These are phyloP conservation scores for Hipparchia semele DNA, from an alignment of 2,888 invertebrate genomes.

Conservation along the genomic window DNA sequence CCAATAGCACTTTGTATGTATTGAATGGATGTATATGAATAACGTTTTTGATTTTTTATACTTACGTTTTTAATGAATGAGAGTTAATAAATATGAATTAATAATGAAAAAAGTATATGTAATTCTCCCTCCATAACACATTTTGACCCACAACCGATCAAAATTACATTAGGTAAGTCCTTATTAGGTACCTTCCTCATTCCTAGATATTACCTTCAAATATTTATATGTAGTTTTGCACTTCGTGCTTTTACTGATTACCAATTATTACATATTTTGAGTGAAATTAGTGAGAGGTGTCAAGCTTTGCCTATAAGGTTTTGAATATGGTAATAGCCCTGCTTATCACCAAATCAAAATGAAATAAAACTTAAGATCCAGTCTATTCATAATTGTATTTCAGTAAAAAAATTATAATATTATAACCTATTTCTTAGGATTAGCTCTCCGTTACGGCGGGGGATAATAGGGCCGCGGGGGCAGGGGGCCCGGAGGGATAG, in stretches of 20 bases:
- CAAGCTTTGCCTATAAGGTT: no score
- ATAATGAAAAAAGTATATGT: conserved; percentile 8
- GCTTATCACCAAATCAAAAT: background rate
- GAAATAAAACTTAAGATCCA: conserved; percentile 34
- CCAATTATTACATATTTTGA: no score
- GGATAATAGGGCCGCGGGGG: conserved; percentile 73
- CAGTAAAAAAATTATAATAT: conserved; percentile 65
- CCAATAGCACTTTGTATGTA: background rate
- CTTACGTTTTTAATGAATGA: conserved; percentile 24
- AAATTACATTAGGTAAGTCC: background rate
- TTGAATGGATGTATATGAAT: conserved; percentile 6
- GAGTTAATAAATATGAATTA: conserved; percentile 25
- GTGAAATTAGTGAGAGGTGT: no score
- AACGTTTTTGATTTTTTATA: conserved; percentile 20
- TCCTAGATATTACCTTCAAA: no score
- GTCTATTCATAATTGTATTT: conserved; percentile 60
- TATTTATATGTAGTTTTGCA: no score
- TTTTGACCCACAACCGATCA: no score
- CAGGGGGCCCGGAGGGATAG: conserved; percentile 48
- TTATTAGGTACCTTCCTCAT: no score
- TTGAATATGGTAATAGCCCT: no score
- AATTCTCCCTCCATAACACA: no score
- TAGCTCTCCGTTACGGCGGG: conserved; percentile 62
- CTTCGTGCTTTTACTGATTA: no score
- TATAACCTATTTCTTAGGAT: conserved; percentile 44